These are phyloP conservation scores for Neodiprion fabricii DNA, from an alignment of 1,140 invertebrate species.

Conservation along the genomic window DNA sequence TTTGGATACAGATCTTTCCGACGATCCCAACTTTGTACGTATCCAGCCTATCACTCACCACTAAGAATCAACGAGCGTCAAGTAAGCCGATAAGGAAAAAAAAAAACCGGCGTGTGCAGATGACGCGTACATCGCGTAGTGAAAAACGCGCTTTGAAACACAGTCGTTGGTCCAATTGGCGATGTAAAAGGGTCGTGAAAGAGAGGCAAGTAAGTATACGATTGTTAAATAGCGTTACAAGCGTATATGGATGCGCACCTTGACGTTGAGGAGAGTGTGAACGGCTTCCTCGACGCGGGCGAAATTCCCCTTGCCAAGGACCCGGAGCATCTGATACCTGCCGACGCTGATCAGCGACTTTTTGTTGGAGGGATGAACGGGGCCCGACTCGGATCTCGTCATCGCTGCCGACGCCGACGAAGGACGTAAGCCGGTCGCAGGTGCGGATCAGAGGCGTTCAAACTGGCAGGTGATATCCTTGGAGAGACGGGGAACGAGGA, in stretches of 20 bases:
- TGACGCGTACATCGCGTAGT: too few relatives aligned
- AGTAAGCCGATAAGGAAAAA: neutral
- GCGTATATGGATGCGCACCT: slow-evolving; percentile 43
- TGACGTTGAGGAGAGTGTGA: slow-evolving; percentile 63
- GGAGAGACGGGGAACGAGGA: neutral
- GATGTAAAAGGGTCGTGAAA: too few relatives aligned
- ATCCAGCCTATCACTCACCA: neutral
- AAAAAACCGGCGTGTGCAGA: neutral
- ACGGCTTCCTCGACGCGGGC: slow-evolving; percentile 66
- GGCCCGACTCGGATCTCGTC: slow-evolving; percentile 15
- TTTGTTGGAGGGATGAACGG: slow-evolving; percentile 5
- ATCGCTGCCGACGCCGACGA: neutral
- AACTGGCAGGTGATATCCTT: neutral
- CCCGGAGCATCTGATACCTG: slow-evolving; percentile 65
- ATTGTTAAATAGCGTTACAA: too few relatives aligned
- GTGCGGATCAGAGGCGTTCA: neutral
- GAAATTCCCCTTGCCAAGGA: slow-evolving; percentile 68
- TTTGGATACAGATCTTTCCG: too few relatives aligned
- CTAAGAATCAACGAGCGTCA: neutral
- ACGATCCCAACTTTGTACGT: too few relatives aligned
- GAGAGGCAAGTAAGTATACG: too few relatives aligned
- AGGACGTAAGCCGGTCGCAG: neutral
- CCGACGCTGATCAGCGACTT: slow-evolving; percentile 55
- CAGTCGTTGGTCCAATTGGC: neutral
- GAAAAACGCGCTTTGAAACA: neutral